Evolutionary conservation across 2,888 invertebrate species (phyloP).

Genomic region (Pristionchus entomophagus): DNA sequence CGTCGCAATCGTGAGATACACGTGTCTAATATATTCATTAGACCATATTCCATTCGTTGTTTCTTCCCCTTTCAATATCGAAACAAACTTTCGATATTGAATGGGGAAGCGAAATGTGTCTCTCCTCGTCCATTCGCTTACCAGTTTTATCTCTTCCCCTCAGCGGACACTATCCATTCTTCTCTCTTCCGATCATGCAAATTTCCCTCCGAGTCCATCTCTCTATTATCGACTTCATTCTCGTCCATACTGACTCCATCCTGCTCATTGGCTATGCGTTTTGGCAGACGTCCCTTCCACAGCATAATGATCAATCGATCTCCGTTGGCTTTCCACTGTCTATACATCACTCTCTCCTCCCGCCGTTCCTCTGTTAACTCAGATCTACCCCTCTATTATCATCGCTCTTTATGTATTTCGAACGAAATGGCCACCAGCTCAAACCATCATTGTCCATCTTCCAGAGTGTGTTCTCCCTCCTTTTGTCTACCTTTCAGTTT

Average conservation of each 20-base stretch:
- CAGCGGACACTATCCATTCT: neutral
- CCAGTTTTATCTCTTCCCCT: no score
- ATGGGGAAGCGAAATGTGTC: no score
- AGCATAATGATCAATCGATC: conserved; percentile 8
- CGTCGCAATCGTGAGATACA: no score
- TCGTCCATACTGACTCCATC: neutral
- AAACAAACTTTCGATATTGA: no score
- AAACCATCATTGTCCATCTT: neutral
- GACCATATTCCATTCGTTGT: conserved; percentile 6
- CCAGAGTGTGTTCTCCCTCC: neutral
- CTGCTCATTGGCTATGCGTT: neutral
- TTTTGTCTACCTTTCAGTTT: neutral
- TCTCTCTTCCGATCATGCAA: neutral
- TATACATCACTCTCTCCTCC: neutral
- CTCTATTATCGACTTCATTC: neutral
- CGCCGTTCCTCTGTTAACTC: neutral
- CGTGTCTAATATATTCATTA: no score
- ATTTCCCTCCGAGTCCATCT: neutral
- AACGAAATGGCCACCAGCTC: neutral
- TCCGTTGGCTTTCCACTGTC: conserved; percentile 1
- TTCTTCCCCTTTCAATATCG: no score
- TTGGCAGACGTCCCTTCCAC: neutral
- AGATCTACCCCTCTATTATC: neutral
- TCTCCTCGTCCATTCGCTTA: no score
- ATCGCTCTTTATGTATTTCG: neutral